Conservation (phyloP, 2,888 invertebrate species). For the Smittia aterrima region DNA sequence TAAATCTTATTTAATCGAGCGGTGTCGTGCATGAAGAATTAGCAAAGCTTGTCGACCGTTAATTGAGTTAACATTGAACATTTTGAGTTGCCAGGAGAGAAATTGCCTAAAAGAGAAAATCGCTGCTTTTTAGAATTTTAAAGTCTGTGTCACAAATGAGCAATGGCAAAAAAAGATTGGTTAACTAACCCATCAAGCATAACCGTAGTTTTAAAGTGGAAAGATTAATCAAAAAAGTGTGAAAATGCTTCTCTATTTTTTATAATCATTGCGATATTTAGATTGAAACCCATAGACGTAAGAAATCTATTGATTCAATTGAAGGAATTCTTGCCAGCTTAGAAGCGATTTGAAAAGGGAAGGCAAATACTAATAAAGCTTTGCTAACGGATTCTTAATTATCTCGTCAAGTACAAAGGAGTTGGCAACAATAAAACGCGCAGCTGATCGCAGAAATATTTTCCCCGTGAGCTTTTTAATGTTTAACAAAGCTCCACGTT, state of each 20-base stretch:
- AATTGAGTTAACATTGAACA: neutral
- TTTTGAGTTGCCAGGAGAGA: neutral
- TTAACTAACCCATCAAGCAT: neutral
- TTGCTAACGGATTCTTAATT: neutral
- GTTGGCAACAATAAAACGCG: neutral
- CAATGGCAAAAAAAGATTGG: conserved; percentile 8
- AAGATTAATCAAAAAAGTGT: conserved; percentile 28
- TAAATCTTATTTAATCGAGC: neutral
- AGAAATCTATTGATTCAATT: conserved; percentile 1
- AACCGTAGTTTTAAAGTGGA: neutral
- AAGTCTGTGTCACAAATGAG: neutral
- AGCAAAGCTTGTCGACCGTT: neutral
- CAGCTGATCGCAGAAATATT: conserved; percentile 15
- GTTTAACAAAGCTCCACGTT: conserved; percentile 1
- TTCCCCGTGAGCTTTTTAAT: conserved; percentile 12
- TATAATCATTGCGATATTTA: conserved; percentile 28
- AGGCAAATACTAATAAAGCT: neutral
- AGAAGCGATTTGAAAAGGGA: neutral
- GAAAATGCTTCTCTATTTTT: conserved; percentile 39
- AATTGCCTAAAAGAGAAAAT: neutral
- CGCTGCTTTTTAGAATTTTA: conserved; percentile 3
- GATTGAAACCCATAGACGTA: neutral
- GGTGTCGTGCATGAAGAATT: neutral
- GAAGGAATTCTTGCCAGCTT: conserved; percentile 10
- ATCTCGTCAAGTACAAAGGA: conserved; percentile 23